A percentile compares a stretch with the other conserved stretches of the same genome.
Evolutionary conservation across 2,888 invertebrate species (phyloP).

Genomic region (Dasypogon diadema): DNA sequence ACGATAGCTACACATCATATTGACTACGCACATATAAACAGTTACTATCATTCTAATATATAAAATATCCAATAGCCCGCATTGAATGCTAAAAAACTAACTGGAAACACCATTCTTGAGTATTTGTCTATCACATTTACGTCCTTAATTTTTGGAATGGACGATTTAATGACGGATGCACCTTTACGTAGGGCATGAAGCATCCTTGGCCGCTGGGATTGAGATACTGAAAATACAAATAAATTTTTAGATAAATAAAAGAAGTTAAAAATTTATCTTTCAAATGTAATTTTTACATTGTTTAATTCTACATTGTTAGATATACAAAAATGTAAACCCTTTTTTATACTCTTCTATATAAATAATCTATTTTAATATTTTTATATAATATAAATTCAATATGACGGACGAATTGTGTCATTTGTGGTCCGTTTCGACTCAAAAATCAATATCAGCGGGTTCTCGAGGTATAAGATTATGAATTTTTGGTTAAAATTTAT

Average conservation of each 20-base stretch:
- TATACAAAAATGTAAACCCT: too few relatives aligned
- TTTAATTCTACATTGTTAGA: too few relatives aligned
- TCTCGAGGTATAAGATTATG: too few relatives aligned
- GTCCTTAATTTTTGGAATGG: constrained; percentile 95
- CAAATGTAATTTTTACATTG: too few relatives aligned
- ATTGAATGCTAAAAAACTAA: constrained; percentile 95
- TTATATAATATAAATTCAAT: too few relatives aligned
- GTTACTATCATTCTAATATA: constrained; percentile 73
- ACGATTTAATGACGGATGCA: constrained; percentile 87
- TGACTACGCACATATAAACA: constrained; percentile 34
- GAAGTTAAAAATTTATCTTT: background rate
- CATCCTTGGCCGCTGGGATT: constrained; percentile 75
- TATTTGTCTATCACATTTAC: constrained; percentile 99
- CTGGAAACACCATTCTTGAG: constrained; percentile 94
- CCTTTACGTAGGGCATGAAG: constrained; percentile 86
- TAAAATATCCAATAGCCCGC: constrained; percentile 96
- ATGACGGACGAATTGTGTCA: too few relatives aligned
- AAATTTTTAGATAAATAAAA: background rate
- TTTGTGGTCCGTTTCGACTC: too few relatives aligned
- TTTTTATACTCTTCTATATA: too few relatives aligned
- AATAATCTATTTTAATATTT: too few relatives aligned
- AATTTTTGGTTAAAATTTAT: too few relatives aligned
- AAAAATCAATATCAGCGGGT: too few relatives aligned
- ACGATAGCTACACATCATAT: constrained; percentile 26
- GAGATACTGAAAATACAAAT: constrained; percentile 52